Percentiles rank a stretch among this genome's conserved stretches.
Evolutionary conservation across 2,113 vertebrate genomes (phyloP).

Genomic region (Macaca nemestrina): DNA sequence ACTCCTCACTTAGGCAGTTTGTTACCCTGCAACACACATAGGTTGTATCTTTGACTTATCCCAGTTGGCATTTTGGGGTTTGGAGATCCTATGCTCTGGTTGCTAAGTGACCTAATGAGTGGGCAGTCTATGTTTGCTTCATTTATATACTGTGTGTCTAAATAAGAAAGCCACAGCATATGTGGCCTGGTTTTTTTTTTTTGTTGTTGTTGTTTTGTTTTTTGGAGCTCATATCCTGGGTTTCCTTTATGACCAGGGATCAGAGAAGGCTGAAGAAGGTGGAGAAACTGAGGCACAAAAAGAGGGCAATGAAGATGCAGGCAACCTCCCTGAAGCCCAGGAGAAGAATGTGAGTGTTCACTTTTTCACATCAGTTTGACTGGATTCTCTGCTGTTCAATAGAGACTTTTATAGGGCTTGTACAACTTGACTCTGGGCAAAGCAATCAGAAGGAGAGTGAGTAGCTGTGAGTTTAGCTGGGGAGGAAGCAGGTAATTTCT

Average conservation of each 20-base stretch:
- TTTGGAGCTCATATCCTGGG: neutral
- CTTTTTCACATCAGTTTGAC: neutral
- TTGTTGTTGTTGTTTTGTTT: no score
- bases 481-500: neutral
- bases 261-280: constrained; percentile 68
- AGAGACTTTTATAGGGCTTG: neutral
- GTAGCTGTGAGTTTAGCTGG: neutral
- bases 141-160: rapidly evolving
- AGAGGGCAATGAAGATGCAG: constrained; percentile 51
- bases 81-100: no score
- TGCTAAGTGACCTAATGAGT: neutral
- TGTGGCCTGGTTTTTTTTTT: neutral
- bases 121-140: neutral
- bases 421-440: rapidly evolving
- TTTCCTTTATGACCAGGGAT: constrained; percentile 76
- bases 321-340: constrained; percentile 53
- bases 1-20: neutral
- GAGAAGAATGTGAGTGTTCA: constrained; percentile 77
- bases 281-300: constrained; percentile 54
- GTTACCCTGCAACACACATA: neutral
- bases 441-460: rapidly evolving
- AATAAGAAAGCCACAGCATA: neutral
- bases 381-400: neutral
- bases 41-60: neutral
- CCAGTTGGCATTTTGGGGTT: no score